These are phyloP conservation scores for Drosophila biarmipes DNA, from an alignment of 1,140 invertebrate genomes.

Conservation along the genomic window DNA sequence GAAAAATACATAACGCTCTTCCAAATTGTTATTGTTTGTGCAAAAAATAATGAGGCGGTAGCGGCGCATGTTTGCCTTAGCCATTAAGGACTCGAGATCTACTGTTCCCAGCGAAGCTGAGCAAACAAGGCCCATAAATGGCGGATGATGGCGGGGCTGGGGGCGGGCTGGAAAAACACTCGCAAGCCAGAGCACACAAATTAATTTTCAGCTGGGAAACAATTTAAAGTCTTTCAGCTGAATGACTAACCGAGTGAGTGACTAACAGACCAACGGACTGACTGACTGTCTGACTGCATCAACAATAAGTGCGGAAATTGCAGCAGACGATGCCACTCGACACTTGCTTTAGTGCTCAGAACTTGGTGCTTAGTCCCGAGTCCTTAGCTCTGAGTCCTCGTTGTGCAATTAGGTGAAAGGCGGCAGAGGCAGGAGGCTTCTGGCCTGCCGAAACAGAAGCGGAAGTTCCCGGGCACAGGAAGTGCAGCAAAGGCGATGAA, in stretches of 20 bases:
- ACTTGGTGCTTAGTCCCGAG: conserved; percentile 8
- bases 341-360: conserved; percentile 12
- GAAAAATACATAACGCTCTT: conserved; percentile 80
- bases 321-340: conserved; percentile 58
- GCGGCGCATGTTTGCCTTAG: conserved; percentile 62
- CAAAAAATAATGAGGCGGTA: conserved; percentile 65
- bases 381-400: conserved; percentile 42
- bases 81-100: conserved; percentile 70
- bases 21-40: conserved; percentile 75
- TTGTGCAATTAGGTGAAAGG: conserved; percentile 77
- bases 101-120: conserved; percentile 27
- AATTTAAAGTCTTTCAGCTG: conserved; percentile 72
- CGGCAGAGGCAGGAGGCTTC: conserved; percentile 22
- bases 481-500: conserved; percentile 66
- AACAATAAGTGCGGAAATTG: conserved; percentile 77
- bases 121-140: conserved; percentile 49
- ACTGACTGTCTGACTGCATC: conserved; percentile 46
- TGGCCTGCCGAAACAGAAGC: conserved; percentile 52
- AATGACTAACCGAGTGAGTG: conserved; percentile 15
- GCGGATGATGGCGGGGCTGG: conserved; percentile 7
- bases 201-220: conserved; percentile 72
- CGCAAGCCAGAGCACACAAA: conserved; percentile 51
- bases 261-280: conserved; percentile 18
- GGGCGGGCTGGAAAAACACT: conserved; percentile 34
- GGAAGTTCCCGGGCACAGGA: conserved; percentile 60